A percentile compares a stretch with the other conserved stretches of the same genome.
Conservation (phyloP, 2,113 vertebrate genomes). For the Hoplias malabaricus region DNA sequence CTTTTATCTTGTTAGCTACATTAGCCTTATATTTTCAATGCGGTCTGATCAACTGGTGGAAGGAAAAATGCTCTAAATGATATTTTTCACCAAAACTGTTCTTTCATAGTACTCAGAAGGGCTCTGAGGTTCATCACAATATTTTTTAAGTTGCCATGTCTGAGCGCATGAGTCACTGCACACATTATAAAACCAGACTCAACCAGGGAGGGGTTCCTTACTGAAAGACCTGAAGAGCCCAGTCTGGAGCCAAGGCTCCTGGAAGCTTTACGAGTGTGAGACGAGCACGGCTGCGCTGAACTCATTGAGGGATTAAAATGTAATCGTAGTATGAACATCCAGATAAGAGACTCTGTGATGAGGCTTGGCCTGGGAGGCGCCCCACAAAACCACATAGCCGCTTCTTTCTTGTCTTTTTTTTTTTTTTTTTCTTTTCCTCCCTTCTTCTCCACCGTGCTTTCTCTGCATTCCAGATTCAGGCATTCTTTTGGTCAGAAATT, state of each 20-base stretch:
- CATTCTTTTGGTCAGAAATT: slow-evolving; percentile 1
- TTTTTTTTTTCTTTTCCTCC: background rate
- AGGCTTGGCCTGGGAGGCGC: slow-evolving; percentile 34
- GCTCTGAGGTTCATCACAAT: slow-evolving; percentile 52
- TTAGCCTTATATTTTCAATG: too few relatives aligned
- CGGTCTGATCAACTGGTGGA: background rate
- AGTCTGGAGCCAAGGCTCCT: slow-evolving; percentile 27
- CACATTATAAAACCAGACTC: slow-evolving; percentile 44
- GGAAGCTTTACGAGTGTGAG: slow-evolving; percentile 13
- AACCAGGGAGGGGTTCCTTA: slow-evolving; percentile 41
- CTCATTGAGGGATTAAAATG: slow-evolving; percentile 11
- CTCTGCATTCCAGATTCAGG: background rate
- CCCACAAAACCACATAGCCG: background rate
- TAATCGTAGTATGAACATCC: background rate
- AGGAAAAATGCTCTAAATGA: background rate
- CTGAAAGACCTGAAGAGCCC: slow-evolving; percentile 47
- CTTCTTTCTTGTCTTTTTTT: background rate
- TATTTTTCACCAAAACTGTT: background rate
- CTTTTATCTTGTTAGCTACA: too few relatives aligned
- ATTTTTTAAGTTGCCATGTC: slow-evolving; percentile 60
- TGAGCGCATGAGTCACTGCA: slow-evolving; percentile 53
- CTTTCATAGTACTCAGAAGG: slow-evolving; percentile 46
- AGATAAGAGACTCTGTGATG: slow-evolving; percentile 22
- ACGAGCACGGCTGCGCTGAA: background rate
- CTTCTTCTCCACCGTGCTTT: background rate